Base-by-base conservation (phyloP, 2,113 vertebrate genomes). In the Cacatua alba region DNA sequence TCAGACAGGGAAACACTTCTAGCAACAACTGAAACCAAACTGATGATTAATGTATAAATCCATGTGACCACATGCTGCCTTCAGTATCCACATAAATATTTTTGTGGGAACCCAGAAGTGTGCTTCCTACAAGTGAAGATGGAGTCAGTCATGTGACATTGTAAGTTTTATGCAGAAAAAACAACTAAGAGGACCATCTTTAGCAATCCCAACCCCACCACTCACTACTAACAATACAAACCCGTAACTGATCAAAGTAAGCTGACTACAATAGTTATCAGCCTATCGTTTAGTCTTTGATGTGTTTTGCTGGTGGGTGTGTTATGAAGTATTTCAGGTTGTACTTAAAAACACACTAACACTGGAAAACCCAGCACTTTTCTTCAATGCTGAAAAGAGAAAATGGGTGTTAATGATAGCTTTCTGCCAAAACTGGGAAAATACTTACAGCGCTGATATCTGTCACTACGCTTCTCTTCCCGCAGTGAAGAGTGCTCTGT, bases 301-400 rank as follows among this genome's bases (percentile, higher is more conserved):
- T 95, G 93, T 90, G 55, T 82, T 93, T 91, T 93, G 77, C 88
- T 69, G 60, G 63, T 87, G 86, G 91, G 90, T 89, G 90, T 51
- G 64, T 79, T 93, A 86, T 57, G 62, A 70, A 90, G n/a, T 65
- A 83, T 59, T 92, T 85, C 37, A 82, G 8, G 3, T 76, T 62
- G 52, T 2, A 68, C 52, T 88, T 84, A 64, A 96, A 82, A 92
- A 71, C 81, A 94, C 55, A 92, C 39, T 53, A 88, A 87, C 41
- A 79, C n/a, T 75, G 92, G 83, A 96, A 97, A 95, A 92, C 14
- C 0, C 28, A 83, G 57, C 44, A 80, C 33, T 60, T 93, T 80
- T 91, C 46, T 80, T 53, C 26, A 83, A 76, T 7, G 49, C 63
- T 89, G 64, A 35, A 19, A 91, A 55, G 41, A 96, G 13, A 90